Evolutionary conservation across 2,113 vertebrate genomes (phyloP), one percentile per base, ranked within the genome.

Genomic region (Aptenodytes patagonicus): DNA sequence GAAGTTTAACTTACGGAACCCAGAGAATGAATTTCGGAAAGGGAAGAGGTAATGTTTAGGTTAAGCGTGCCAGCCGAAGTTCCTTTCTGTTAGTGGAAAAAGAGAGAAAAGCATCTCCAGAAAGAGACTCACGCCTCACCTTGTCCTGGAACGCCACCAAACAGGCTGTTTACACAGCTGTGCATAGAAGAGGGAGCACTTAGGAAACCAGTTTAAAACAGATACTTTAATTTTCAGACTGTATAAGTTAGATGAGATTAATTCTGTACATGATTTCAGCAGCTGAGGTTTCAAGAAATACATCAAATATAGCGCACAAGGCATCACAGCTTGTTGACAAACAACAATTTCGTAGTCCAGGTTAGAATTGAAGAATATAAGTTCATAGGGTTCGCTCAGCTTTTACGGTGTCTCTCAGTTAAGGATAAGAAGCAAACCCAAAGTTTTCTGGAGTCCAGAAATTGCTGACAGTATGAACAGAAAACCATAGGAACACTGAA

Each of bases 221-320:
- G n/a, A 44, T 51, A 40, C 25, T 75, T 88, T 64, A 22, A n/a
- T 64, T 79, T 70, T 79, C 57, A 76, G 44, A 22, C 10, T 83
- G 52, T 46, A 0, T 47, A 71, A 75, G 3, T 58, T 62, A 64
- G 42, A 51, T 46, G 34, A 58, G 38, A 72, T 52, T 55, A 68
- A 68, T 64, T 89, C 71, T 68, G 52, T 24, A 26, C 6, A 7
- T 47, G 29, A 21, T 76, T 83, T 76, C 49, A 86, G 52, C 22
- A 76, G 47, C 19, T 51, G 40, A 77, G 21, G 4, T 49, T 70
- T 83, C 87, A 83, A 52, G 29, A 89, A 68, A 69, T 42, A 40
- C 1, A 1, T 57, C 5, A 61, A 60, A 18, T 49, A 42, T 1
- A 77, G 52, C 1, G 4, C 44, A 47, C 9, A 26, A 55, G 14